Evolutionary conservation across 2,888 invertebrate genomes (phyloP).

Genomic region (Neria commutata): DNA sequence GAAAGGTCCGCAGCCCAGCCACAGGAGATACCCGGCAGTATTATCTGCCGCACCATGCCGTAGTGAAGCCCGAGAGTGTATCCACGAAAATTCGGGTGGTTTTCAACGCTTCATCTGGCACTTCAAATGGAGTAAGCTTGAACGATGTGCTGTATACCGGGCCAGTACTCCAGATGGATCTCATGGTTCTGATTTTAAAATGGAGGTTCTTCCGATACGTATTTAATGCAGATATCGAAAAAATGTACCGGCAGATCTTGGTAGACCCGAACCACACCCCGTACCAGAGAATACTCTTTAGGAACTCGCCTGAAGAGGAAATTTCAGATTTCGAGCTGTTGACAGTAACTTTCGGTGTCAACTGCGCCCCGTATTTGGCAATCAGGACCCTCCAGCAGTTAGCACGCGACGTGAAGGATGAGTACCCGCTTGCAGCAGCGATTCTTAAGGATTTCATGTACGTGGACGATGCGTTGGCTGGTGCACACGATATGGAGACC

Average conservation of each 20-base stretch:
- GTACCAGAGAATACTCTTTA: neutral
- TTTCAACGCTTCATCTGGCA: neutral
- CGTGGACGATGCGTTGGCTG: constrained; percentile 24
- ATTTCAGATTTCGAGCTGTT: neutral
- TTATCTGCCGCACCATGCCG: neutral
- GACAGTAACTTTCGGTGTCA: constrained; percentile 8
- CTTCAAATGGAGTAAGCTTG: neutral
- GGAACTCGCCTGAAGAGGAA: neutral
- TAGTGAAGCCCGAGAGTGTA: neutral
- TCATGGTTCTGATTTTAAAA: neutral
- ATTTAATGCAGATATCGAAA: constrained; percentile 6
- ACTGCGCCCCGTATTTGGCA: constrained; percentile 20
- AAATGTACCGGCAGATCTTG: constrained; percentile 7
- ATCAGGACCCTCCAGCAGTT: constrained; percentile 18
- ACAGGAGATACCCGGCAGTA: neutral
- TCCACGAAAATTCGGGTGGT: constrained; percentile 7
- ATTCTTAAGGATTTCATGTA: constrained; percentile 17
- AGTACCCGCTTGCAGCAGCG: constrained; percentile 14
- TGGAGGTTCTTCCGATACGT: neutral
- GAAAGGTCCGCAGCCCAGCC: neutral
- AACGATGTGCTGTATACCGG: neutral
- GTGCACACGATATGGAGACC: constrained; percentile 16
- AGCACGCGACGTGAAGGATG: constrained; percentile 13
- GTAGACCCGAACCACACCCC: neutral
- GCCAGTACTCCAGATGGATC: neutral